phyloP scores from a whole-genome alignment of 2,888 invertebrate species.

The Quadroppia sp. region DNA sequence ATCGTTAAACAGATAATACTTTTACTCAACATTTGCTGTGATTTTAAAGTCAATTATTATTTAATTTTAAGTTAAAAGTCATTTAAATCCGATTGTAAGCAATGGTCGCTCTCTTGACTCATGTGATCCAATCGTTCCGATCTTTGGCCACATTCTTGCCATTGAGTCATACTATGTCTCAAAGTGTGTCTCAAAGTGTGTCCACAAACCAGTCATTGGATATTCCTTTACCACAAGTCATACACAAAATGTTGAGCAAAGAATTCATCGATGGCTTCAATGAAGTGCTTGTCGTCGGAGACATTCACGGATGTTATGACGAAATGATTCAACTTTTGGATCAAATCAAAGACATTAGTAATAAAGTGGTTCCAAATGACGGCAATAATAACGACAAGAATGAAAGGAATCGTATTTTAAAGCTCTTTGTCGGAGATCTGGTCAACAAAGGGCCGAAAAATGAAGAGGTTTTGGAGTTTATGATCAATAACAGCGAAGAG shows the following conservation, averaged over 20 bases:
- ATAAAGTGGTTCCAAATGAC: neutral
- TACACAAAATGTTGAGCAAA: neutral
- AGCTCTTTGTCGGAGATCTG: constrained; percentile 51
- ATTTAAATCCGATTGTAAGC: too few relatives aligned
- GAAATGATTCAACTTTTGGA: constrained; percentile 51
- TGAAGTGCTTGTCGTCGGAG: constrained; percentile 52
- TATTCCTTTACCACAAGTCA: neutral
- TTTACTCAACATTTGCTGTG: too few relatives aligned
- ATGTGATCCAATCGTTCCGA: neutral
- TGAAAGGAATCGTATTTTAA: constrained; percentile 45
- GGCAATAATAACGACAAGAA: neutral
- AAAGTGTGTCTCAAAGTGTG: too few relatives aligned
- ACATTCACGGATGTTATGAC: constrained; percentile 53
- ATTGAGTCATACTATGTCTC: too few relatives aligned
- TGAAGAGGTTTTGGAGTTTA: constrained; percentile 49
- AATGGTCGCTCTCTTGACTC: neutral
- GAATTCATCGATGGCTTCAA: constrained; percentile 48
- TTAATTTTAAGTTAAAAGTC: too few relatives aligned
- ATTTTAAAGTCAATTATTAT: too few relatives aligned
- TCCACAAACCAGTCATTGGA: neutral
- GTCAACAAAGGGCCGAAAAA: constrained; percentile 53
- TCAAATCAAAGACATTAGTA: constrained; percentile 2
- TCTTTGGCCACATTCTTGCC: neutral
- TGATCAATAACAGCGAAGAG: constrained; percentile 46
- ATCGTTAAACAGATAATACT: too few relatives aligned